These are phyloP conservation scores for Strigops habroptila DNA, from an alignment of 2,113 vertebrate genomes.

Conservation along the genomic window DNA sequence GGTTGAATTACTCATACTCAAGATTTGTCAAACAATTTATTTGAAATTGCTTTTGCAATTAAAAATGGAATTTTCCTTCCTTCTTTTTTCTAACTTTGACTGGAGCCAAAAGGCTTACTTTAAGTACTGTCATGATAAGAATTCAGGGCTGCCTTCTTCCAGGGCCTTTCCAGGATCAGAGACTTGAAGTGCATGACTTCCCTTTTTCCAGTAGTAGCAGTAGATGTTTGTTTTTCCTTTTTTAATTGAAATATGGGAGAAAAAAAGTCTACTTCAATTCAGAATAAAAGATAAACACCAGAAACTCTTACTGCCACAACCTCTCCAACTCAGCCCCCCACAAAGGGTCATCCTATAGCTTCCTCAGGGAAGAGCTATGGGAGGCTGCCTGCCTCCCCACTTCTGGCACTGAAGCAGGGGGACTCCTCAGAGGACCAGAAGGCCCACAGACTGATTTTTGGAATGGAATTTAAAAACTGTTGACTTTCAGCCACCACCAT, in stretches of 20 bases:
- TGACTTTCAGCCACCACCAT: not conserved
- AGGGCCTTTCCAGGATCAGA: not conserved
- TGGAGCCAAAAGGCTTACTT: not conserved
- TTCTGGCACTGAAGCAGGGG: not conserved
- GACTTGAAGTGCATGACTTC: not conserved
- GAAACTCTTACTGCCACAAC: not conserved
- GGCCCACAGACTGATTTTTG: not conserved
- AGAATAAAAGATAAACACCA: not conserved
- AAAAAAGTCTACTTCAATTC: not conserved
- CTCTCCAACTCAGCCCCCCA: fast-evolving
- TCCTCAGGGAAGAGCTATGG: not conserved
- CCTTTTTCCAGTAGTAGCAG: not conserved
- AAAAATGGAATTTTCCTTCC: not conserved
- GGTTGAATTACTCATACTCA: not conserved
- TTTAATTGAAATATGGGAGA: not conserved
- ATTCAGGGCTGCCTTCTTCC: not conserved
- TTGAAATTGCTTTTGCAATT: not conserved
- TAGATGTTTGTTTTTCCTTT: not conserved
- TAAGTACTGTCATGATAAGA: not conserved
- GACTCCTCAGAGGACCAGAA: not conserved
- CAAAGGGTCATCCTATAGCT: not conserved
- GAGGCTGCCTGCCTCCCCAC: not conserved
- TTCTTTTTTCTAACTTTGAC: not conserved
- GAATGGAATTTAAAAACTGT: not conserved
- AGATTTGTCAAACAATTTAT: not conserved